Conservation (phyloP, 35 echinoderm and acorn worm genomes). For the Lytechinus pictus region DNA sequence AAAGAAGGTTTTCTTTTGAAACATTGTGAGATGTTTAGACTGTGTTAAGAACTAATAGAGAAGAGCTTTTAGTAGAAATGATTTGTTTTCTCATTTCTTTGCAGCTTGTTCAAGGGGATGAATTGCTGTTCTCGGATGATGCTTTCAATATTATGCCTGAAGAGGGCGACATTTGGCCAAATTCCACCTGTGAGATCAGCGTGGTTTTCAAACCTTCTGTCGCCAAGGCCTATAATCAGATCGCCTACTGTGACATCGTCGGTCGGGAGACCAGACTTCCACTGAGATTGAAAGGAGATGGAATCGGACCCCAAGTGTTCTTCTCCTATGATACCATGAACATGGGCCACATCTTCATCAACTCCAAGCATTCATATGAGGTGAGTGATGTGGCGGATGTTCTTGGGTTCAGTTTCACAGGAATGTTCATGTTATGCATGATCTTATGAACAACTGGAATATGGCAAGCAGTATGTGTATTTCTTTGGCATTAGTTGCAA, state of each 20-base stretch:
- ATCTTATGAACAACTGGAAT: no score
- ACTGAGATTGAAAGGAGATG: slow-evolving; percentile 85
- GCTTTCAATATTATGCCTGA: slow-evolving; percentile 83
- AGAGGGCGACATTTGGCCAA: slow-evolving; percentile 94
- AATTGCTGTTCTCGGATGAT: slow-evolving; percentile 87
- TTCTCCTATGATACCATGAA: slow-evolving; percentile 92
- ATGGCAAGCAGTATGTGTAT: no score
- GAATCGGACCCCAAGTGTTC: slow-evolving; percentile 83
- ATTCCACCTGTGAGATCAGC: slow-evolving; percentile 76
- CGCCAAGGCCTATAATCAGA: slow-evolving; percentile 79
- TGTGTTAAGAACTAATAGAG: no score
- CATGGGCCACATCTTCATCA: slow-evolving; percentile 96
- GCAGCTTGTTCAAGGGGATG: slow-evolving; percentile 83
- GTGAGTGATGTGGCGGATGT: slow-evolving; percentile 45
- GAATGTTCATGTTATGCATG: no score
- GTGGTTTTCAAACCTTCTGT: slow-evolving; percentile 85
- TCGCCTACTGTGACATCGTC: slow-evolving; percentile 96
- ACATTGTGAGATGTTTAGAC: no score
- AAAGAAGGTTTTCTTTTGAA: no score
- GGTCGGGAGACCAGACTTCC: slow-evolving; percentile 88
- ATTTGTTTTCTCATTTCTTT: neutral
- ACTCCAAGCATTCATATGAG: slow-evolving; percentile 96
- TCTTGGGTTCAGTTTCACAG: no score
- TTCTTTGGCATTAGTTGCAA: no score
- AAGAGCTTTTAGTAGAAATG: neutral